Evolutionary conservation across 2,888 invertebrate species (phyloP), one percentile per base, ranked within the genome.

Genomic region (Perithous albicinctus): DNA sequence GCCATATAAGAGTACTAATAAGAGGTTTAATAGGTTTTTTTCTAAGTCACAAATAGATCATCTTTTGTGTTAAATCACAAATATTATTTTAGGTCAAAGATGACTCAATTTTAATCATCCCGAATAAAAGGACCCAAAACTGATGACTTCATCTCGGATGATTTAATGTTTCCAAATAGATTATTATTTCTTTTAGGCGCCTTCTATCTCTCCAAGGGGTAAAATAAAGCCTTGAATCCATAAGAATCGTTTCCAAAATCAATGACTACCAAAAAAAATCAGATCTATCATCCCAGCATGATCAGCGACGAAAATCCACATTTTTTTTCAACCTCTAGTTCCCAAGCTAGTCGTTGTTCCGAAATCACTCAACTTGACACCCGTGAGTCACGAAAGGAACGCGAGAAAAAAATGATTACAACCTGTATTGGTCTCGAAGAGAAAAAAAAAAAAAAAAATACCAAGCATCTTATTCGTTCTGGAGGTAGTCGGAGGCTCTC

Each of bases 391-490:
- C n/a, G n/a, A n/a, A 18, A 26, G 15, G 43, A 29, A 15, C 18
- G 15, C 26, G 8, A n/a, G 29, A 56, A 59, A 35, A 59, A 8
- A 18, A 59, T 59, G 8, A 59, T 69, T 74, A 51, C 61, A 74
- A 74, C 59, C 29, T 48, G 51, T 73, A 78, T 59, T 66, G 35
- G 43, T 67, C 41, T 66, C 26, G 35, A 48, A n/a, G n/a, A n/a
- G n/a, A n/a, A n/a, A n/a, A n/a, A 12, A 12, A 26, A 51, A 46
- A 12, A 12, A 26, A 51, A 46, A 63, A 86, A 88, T 88, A 87
- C 89, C 87, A 85, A 85, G 90, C 89, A 89, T 89, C 89, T 89
- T 87, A 88, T 87, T 89, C 83, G 80, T 79, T 80, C 77, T 70
- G 38, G n/a, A 26, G 46, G 66, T 66, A 43, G 32, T 75, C 59